Percentiles rank a stretch among this genome's conserved stretches.
These are phyloP conservation scores for Acrocephalus arundinaceus DNA, from an alignment of 2,113 vertebrate genomes.

Conservation along the genomic window DNA sequence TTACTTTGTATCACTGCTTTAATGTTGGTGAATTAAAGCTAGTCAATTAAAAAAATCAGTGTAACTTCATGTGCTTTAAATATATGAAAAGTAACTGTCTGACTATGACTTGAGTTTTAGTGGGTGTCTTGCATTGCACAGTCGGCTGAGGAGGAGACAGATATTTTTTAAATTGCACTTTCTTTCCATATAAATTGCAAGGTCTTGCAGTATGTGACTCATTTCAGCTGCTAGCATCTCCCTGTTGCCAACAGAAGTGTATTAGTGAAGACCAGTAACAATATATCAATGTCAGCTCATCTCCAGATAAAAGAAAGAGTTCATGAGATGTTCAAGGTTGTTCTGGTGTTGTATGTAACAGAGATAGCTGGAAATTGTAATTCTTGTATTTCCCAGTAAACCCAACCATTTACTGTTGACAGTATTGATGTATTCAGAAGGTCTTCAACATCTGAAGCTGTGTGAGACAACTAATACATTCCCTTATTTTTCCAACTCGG, in stretches of 20 bases:
- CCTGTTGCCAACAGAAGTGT: neutral
- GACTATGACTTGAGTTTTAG: neutral
- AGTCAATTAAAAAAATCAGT: neutral
- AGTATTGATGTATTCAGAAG: neutral
- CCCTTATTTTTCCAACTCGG: neutral
- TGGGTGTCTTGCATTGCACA: neutral
- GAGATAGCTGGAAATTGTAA: neutral
- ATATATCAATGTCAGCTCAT: neutral
- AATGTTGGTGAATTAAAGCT: neutral
- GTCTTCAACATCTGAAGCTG: neutral
- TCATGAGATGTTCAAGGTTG: neutral
- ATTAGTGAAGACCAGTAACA: neutral
- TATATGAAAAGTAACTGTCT: neutral
- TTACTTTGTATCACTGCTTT: neutral
- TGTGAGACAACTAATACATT: neutral
- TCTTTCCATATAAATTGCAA: neutral
- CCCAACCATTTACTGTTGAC: neutral
- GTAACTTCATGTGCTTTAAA: neutral
- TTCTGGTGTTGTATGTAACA: neutral
- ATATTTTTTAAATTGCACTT: neutral
- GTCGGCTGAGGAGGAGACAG: neutral
- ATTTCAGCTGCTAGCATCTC: neutral
- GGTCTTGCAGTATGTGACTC: neutral
- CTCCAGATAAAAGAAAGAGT: slow-evolving; percentile 3
- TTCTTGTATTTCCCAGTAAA: neutral